Conservation (phyloP, 2,888 invertebrate species). For the Melikaiella ostensackeni region DNA sequence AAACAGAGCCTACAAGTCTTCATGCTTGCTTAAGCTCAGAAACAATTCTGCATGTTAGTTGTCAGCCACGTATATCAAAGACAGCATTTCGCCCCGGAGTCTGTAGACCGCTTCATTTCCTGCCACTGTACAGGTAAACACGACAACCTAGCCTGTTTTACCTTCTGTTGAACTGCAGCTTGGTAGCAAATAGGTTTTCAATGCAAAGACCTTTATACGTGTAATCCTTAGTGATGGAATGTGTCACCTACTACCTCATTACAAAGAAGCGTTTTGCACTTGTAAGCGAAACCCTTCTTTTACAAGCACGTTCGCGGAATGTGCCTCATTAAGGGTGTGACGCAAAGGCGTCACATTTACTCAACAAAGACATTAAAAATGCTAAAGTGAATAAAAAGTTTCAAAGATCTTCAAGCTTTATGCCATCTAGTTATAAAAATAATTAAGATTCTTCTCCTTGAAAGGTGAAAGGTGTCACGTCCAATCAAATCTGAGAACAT, state of each 20-base stretch:
- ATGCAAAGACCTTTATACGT: conserved; percentile 27
- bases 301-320: conserved; percentile 1
- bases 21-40: conserved; percentile 21
- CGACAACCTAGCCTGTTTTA: conserved; percentile 22
- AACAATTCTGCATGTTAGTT: conserved; percentile 39
- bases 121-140: conserved; percentile 35
- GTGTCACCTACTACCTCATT: conserved; percentile 20
- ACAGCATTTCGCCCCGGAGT: conserved; percentile 13
- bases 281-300: conserved; percentile 14
- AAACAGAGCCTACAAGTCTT: conserved; percentile 26
- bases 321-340: conserved; percentile 14
- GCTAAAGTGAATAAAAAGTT: neutral
- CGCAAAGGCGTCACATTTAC: neutral
- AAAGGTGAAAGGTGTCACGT: neutral
- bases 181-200: conserved; percentile 20
- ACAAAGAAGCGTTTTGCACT: conserved; percentile 16
- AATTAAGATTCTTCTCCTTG: neutral
- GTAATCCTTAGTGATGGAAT: conserved; percentile 25
- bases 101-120: conserved; percentile 36
- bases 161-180: neutral
- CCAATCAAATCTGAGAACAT: no score
- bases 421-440: neutral
- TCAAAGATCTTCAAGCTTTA: neutral
- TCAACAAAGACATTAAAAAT: neutral
- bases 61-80: conserved; percentile 20